These are phyloP conservation scores for Rhadinocentrus ornatus DNA, from an alignment of 2,797 vertebrate species.

Conservation along the genomic window DNA sequence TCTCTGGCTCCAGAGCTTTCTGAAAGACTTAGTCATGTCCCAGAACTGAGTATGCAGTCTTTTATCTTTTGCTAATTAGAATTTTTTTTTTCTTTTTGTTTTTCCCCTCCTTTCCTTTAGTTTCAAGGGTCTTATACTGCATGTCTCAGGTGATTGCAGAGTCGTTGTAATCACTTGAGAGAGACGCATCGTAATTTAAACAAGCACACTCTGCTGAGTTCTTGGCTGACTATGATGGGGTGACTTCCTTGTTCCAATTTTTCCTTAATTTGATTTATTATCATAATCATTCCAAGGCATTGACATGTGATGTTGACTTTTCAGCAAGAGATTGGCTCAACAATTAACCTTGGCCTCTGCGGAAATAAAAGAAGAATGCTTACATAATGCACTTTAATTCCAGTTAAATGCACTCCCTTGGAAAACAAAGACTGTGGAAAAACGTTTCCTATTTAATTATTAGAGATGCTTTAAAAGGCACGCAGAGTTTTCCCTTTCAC, in stretches of 20 bases:
- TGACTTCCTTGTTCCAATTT: constrained; percentile 38
- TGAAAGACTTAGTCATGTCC: constrained; percentile 55
- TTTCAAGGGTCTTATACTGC: constrained; percentile 41
- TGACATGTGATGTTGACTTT: constrained; percentile 50
- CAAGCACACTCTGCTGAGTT: constrained; percentile 36
- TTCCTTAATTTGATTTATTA: constrained; percentile 65
- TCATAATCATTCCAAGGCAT: constrained; percentile 58
- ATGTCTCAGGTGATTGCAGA: constrained; percentile 51
- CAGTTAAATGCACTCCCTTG: no score
- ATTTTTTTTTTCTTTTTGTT: not conserved
- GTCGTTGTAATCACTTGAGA: constrained; percentile 25
- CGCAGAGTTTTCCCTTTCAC: not conserved
- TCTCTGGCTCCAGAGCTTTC: constrained; percentile 44
- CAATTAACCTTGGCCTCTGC: constrained; percentile 51
- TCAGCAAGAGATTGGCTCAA: constrained; percentile 32
- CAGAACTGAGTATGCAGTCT: constrained; percentile 39
- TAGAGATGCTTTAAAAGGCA: not conserved
- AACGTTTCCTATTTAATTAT: constrained; percentile 47
- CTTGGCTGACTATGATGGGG: constrained; percentile 29
- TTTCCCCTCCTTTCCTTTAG: constrained; percentile 24
- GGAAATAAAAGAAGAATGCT: constrained; percentile 56
- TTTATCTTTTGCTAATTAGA: constrained; percentile 22
- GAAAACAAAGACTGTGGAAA: constrained; percentile 47
- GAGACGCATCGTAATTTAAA: constrained; percentile 40
- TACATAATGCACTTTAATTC: constrained; percentile 38